These are phyloP conservation scores for Melanophora roralis DNA, from an alignment of 2,888 invertebrate species.

Conservation along the genomic window DNA sequence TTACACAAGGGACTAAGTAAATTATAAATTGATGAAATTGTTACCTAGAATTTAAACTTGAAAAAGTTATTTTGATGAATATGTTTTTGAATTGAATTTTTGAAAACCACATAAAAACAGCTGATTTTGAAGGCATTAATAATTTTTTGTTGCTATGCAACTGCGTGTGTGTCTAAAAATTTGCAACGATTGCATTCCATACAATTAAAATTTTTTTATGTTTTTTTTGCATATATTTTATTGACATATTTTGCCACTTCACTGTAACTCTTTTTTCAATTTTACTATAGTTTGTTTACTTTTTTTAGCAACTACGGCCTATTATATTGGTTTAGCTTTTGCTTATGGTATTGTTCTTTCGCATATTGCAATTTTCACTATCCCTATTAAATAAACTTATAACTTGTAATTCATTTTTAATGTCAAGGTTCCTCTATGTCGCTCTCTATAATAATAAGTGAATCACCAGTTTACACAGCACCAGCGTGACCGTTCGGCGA, in stretches of 20 bases:
- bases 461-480: slow-evolving; percentile 33
- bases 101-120: no score
- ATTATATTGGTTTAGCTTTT: slow-evolving; percentile 7
- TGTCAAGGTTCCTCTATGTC: slow-evolving; percentile 54
- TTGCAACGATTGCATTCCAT: no score
- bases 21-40: not conserved
- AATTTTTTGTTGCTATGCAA: no score
- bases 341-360: not conserved
- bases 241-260: slow-evolving; percentile 39
- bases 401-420: slow-evolving; percentile 52
- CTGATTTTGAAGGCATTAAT: slow-evolving; percentile 42
- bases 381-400: slow-evolving; percentile 55
- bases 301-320: no score
- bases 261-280: slow-evolving; percentile 10
- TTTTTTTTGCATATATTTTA: slow-evolving; percentile 30
- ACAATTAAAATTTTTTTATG: no score
- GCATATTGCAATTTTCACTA: slow-evolving; percentile 58
- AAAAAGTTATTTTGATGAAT: no score
- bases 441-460: no score
- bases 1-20: not conserved
- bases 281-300: no score
- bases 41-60: not conserved
- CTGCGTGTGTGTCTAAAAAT: no score
- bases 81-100: no score
- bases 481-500: no score